These are phyloP conservation scores for Halyomorpha halys DNA, from an alignment of 1,140 invertebrate genomes.

Conservation along the genomic window DNA sequence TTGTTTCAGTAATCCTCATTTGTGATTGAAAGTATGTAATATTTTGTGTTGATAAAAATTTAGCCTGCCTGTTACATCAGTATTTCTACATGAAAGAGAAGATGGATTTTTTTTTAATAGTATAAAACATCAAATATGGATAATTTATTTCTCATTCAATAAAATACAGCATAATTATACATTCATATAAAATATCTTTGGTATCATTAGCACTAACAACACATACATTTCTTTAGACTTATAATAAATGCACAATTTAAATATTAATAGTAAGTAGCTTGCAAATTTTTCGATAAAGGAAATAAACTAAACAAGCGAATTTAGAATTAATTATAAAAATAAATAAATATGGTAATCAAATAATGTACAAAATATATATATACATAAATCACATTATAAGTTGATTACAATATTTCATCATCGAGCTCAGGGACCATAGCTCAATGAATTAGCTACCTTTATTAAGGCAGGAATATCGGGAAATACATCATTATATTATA, in stretches of 20 bases:
- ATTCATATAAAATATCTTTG: slow-evolving; percentile 19
- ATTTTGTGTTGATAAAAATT: too few relatives aligned
- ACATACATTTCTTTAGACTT: slow-evolving; percentile 13
- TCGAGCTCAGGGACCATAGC: too few relatives aligned
- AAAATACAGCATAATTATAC: slow-evolving; percentile 18
- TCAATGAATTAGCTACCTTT: too few relatives aligned
- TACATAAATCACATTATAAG: slow-evolving; percentile 10
- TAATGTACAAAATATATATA: slow-evolving; percentile 15
- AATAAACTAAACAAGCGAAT: too few relatives aligned
- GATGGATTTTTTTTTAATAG: background rate
- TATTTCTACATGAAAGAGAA: too few relatives aligned
- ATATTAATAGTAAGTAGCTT: slow-evolving; percentile 15
- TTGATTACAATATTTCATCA: too few relatives aligned
- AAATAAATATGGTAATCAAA: slow-evolving; percentile 19
- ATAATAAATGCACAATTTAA: slow-evolving; percentile 16
- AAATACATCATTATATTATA: too few relatives aligned
- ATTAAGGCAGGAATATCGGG: too few relatives aligned
- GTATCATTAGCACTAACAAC: slow-evolving; percentile 17
- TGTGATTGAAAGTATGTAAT: too few relatives aligned
- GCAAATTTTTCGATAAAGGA: background rate
- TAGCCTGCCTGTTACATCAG: too few relatives aligned
- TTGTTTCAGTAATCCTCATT: too few relatives aligned
- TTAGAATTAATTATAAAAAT: slow-evolving; percentile 6
- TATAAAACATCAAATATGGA: slow-evolving; percentile 10
- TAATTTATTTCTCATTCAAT: slow-evolving; percentile 11